phyloP scores from a whole-genome alignment of 2,888 invertebrate species.

The Dicranocentrus wangi region DNA sequence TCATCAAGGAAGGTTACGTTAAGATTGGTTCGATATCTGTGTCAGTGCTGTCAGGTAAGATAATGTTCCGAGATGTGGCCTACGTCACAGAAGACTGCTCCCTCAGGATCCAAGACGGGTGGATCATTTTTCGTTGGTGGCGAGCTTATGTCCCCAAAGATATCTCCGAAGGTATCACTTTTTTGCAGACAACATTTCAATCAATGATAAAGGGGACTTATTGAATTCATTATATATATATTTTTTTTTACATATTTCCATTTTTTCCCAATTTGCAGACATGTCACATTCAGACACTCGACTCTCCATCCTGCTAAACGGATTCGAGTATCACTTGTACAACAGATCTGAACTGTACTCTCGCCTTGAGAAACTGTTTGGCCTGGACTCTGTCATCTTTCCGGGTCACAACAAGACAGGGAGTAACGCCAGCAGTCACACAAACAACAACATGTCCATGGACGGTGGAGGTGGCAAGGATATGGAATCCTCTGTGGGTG shows the following conservation, averaged over 20 bases:
- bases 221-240: too few relatives aligned
- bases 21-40: constrained; percentile 94
- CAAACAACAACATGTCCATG: constrained; percentile 73
- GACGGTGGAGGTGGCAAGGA: constrained; percentile 75
- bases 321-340: constrained; percentile 95
- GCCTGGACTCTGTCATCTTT: constrained; percentile 86
- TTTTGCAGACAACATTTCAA: neutral
- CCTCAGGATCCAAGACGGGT: constrained; percentile 94
- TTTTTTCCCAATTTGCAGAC: too few relatives aligned
- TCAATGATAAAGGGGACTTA: too few relatives aligned
- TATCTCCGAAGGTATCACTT: constrained; percentile 88
- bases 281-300: constrained; percentile 95
- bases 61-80: constrained; percentile 97
- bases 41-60: constrained; percentile 96
- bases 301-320: constrained; percentile 91
- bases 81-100: constrained; percentile 96
- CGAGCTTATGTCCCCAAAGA: constrained; percentile 94
- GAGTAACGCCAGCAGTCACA: constrained; percentile 76
- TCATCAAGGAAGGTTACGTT: constrained; percentile 89
- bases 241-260: too few relatives aligned
- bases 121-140: constrained; percentile 99
- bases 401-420: constrained; percentile 74
- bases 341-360: constrained; percentile 92
- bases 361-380: constrained; percentile 90
- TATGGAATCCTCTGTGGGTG: constrained; percentile 73